Conservation (phyloP, 2,797 vertebrate species). For the Pogonophryne albipinna region DNA sequence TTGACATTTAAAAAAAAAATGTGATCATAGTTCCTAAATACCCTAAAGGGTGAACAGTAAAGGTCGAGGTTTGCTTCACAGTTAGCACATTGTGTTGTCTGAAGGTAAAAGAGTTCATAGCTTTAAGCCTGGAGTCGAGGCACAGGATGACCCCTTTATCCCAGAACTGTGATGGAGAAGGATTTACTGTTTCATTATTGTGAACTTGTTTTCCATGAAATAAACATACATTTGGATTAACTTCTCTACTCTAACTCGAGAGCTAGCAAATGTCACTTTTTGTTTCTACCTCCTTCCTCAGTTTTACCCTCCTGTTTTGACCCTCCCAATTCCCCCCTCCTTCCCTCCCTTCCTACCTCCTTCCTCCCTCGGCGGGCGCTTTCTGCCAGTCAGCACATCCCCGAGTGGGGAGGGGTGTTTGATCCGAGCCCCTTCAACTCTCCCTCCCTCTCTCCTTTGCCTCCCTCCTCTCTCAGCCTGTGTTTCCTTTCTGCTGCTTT, state of each 20-base stretch:
- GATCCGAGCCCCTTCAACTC: constrained; percentile 57
- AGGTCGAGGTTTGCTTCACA: neutral
- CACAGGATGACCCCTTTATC: neutral
- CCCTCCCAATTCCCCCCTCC: constrained; percentile 47
- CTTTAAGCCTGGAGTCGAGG: neutral
- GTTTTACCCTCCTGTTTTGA: constrained; percentile 41
- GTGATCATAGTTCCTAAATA: neutral
- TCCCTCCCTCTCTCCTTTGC: no score
- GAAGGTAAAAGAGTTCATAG: neutral
- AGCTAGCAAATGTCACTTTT: constrained; percentile 57
- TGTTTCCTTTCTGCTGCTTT: constrained; percentile 57
- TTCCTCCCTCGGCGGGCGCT: constrained; percentile 61
- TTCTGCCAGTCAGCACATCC: constrained; percentile 83
- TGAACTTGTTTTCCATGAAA: neutral
- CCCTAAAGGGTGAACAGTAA: neutral
- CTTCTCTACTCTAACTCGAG: neutral
- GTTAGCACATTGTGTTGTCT: neutral
- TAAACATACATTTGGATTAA: constrained; percentile 1
- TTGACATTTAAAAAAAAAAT: neutral
- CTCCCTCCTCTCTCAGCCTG: constrained; percentile 39
- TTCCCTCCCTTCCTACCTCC: constrained; percentile 32
- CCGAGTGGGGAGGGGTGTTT: constrained; percentile 54
- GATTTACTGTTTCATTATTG: neutral
- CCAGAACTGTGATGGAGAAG: neutral
- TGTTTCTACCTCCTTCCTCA: constrained; percentile 38